Percentiles rank a stretch among this genome's conserved stretches.
Conservation (phyloP, 2,888 invertebrate genomes). For the Autographa gamma region DNA sequence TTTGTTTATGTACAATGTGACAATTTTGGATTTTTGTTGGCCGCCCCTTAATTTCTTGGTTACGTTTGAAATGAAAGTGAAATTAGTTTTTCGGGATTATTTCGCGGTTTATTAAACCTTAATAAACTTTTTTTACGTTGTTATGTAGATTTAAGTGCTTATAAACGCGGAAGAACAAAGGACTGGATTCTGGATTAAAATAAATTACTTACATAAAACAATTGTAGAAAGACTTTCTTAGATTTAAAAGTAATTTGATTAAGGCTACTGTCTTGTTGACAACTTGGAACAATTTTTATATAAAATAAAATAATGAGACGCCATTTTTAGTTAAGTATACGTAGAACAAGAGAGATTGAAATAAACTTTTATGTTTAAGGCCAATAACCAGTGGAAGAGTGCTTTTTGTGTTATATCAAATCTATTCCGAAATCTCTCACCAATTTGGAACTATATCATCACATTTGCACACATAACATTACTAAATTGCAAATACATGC, state of each 20-base stretch:
- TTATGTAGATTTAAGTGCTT: background rate
- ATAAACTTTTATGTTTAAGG: too few species aligned
- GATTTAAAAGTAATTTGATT: slow-evolving; percentile 3
- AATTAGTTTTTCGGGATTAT: slow-evolving; percentile 45
- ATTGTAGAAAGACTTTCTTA: background rate
- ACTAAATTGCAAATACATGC: background rate
- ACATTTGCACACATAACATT: too few species aligned
- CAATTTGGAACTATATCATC: background rate
- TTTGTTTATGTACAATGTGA: slow-evolving; percentile 49
- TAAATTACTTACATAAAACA: slow-evolving; percentile 2
- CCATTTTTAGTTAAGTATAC: background rate
- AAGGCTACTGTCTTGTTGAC: background rate
- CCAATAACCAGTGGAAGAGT: too few species aligned
- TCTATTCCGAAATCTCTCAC: background rate
- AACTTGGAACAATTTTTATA: background rate
- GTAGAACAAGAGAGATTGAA: too few species aligned
- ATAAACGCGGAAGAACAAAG: slow-evolving; percentile 7
- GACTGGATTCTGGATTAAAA: slow-evolving; percentile 7
- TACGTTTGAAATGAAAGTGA: slow-evolving; percentile 32
- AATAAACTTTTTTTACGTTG: slow-evolving; percentile 35
- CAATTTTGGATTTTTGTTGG: slow-evolving; percentile 45
- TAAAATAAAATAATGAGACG: background rate
- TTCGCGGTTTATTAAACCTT: slow-evolving; percentile 39
- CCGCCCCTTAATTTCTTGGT: slow-evolving; percentile 34
- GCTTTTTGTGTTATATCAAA: background rate